These are phyloP conservation scores for Myiozetetes cayanensis DNA, from an alignment of 2,113 vertebrate species.

Conservation along the genomic window DNA sequence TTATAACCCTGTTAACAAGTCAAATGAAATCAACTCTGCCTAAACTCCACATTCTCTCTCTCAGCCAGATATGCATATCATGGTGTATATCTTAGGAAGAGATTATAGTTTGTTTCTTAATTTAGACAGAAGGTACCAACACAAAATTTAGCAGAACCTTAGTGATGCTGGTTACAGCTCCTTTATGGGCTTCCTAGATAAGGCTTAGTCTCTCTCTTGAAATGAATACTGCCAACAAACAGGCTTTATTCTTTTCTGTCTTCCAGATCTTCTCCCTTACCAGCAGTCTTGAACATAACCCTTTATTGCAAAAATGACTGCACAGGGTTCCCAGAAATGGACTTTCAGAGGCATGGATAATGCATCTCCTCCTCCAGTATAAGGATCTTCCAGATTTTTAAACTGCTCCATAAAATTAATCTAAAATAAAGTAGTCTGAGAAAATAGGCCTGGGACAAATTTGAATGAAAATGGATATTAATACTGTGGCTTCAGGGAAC, in stretches of 20 bases:
- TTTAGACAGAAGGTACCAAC: background rate
- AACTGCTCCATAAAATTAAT: background rate
- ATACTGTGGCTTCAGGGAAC: background rate
- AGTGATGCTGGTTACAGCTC: background rate
- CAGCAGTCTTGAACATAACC: background rate
- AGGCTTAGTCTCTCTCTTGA: background rate
- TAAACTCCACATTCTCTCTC: background rate
- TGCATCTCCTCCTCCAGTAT: background rate
- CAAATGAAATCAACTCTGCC: background rate
- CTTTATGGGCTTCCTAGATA: background rate
- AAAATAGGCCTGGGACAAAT: background rate
- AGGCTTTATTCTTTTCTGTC: background rate
- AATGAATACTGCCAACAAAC: background rate
- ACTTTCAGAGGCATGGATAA: background rate
- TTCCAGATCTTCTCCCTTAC: background rate
- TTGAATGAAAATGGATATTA: background rate
- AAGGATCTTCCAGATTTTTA: background rate
- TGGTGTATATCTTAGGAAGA: background rate
- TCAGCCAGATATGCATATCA: background rate
- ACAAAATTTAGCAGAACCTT: background rate
- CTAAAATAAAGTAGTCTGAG: background rate
- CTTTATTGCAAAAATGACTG: background rate
- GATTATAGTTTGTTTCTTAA: background rate
- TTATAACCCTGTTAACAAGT: background rate
- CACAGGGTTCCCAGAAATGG: background rate